These are phyloP conservation scores for Tadarida brasiliensis DNA, from an alignment of 2,797 vertebrate genomes.

Conservation along the genomic window DNA sequence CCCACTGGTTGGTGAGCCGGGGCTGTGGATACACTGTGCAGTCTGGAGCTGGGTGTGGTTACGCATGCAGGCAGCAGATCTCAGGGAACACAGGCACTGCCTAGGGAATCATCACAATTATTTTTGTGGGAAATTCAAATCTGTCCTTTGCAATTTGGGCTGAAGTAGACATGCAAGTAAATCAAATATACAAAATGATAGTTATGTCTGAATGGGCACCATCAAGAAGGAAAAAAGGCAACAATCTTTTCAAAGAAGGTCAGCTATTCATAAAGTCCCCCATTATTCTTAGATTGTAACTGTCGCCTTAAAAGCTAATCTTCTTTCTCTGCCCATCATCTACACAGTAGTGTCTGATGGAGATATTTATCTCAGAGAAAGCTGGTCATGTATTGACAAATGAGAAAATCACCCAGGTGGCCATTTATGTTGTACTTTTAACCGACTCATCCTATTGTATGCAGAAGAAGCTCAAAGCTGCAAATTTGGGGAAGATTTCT, in stretches of 20 bases:
- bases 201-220: background rate
- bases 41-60: background rate
- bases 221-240: background rate
- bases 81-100: background rate
- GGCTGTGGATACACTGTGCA: background rate
- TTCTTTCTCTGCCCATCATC: background rate
- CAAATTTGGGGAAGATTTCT: slow-evolving; percentile 55
- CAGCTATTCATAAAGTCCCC: background rate
- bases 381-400: slow-evolving; percentile 24
- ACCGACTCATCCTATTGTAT: slow-evolving; percentile 29
- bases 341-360: background rate
- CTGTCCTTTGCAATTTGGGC: background rate
- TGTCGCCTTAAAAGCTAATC: background rate
- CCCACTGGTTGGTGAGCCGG: background rate
- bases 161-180: background rate
- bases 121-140: background rate
- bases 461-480: slow-evolving; percentile 63
- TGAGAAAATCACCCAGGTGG: background rate
- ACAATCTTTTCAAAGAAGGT: background rate
- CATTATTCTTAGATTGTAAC: background rate
- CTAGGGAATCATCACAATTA: background rate
- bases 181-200: background rate
- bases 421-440: slow-evolving; percentile 44
- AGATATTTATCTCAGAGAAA: background rate
- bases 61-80: background rate